Base-by-base conservation (phyloP, 2,888 invertebrate species). In the Calameuta idolon region DNA sequence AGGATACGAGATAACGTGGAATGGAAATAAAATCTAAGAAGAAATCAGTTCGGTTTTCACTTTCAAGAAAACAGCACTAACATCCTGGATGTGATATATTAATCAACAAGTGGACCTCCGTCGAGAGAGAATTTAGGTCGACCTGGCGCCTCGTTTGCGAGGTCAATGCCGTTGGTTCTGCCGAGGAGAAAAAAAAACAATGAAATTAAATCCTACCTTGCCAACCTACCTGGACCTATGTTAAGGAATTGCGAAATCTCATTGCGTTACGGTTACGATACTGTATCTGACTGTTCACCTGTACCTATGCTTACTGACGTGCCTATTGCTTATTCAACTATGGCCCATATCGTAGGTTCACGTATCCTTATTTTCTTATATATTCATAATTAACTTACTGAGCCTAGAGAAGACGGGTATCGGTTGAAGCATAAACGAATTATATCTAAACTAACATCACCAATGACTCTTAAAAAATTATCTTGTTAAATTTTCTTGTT, bases 151-250 rank as follows among this genome's bases (percentile, higher is more conserved):
- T 78, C 76, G 71, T 71, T 71, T 69, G 71, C 69, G 76, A 78
- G 68, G 71, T 78, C 76, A 78, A 78, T 78, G 78, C 71, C 78
- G 78, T 37, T 12, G 69, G 37, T 15, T 55, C 55, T 55, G 55
- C 9, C 55, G 55, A 23, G 2, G 5, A 15, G 9, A 55, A 55
- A 55, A 33, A 33, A 55, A 76, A n/a, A 30, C 34, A 35, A 30
- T 30, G n/a, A 35, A 74, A 69, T 34, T 69, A 34, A 76, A 76
- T 76, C 31, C 33, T 33, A 34, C 30, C 71, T 30, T 23, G 71
- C 71, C 30, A 33, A 73, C 55, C 77, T 77, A 78, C 78, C 78
- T 78, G 78, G 78, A 76, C 78, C 78, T 78, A 78, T 76, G 73
- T 33, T 73, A 76, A 76, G 76, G 71, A 73, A 71, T 76, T 31